phyloP scores from a whole-genome alignment of 2,113 vertebrate genomes.

The Ondatra zibethicus region DNA sequence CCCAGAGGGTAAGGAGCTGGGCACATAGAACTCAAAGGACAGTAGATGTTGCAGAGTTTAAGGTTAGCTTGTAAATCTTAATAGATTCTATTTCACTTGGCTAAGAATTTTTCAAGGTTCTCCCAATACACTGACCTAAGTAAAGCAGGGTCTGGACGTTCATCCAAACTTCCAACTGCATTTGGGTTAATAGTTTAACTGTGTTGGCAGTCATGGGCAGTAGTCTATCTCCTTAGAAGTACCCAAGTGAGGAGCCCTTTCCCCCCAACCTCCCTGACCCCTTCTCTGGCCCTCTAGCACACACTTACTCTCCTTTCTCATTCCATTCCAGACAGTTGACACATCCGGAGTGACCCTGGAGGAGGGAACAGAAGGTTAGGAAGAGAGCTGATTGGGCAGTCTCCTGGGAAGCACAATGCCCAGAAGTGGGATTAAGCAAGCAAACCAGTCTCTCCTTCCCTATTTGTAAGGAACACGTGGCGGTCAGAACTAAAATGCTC shows the following conservation, averaged over 20 bases:
- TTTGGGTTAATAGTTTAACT: background rate
- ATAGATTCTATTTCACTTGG: conserved; percentile 51
- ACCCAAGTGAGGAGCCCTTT: background rate
- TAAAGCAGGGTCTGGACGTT: conserved; percentile 3
- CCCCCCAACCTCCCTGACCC: background rate
- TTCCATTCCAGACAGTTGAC: conserved; percentile 99
- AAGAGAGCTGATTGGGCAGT: conserved; percentile 48
- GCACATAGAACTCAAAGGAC: conserved; percentile 21
- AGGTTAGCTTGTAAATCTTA: conserved; percentile 47
- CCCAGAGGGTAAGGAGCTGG: background rate
- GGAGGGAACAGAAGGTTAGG: conserved; percentile 48
- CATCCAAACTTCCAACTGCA: background rate
- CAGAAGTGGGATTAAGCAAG: background rate
- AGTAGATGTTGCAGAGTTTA: conserved; percentile 31
- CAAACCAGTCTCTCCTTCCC: background rate
- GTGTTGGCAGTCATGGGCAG: background rate
- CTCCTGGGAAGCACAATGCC: background rate
- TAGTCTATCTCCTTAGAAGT: background rate
- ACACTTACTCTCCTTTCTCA: conserved; percentile 98
- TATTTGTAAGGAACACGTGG: background rate
- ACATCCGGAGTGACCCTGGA: conserved; percentile 97
- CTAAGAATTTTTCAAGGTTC: conserved; percentile 37
- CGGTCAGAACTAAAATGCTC: background rate
- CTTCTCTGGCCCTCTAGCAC: background rate
- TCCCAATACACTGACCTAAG: background rate